Conservation (phyloP, 2,797 vertebrate genomes). For the Tragelaphus oryx region DNA sequence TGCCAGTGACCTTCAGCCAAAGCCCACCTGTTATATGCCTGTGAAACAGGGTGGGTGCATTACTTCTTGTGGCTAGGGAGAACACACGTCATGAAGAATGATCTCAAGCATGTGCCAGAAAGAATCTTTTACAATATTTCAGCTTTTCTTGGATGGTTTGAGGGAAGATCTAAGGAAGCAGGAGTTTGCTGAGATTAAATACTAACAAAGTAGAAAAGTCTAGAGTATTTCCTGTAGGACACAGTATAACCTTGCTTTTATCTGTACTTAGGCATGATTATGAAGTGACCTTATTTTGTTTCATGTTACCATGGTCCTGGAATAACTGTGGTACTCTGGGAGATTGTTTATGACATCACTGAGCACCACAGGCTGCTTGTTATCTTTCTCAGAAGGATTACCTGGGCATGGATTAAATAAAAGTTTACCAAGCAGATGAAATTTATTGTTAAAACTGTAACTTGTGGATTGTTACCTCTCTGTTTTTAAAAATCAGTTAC, state of each 20-base stretch:
- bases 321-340: background rate
- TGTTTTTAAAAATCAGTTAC: background rate
- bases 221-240: background rate
- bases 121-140: background rate
- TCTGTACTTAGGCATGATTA: background rate
- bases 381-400: background rate
- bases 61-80: background rate
- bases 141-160: background rate
- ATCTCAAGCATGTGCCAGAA: background rate
- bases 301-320: background rate
- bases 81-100: background rate
- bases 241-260: background rate
- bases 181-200: background rate
- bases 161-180: background rate
- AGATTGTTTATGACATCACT: background rate
- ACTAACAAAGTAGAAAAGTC: background rate
- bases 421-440: background rate
- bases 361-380: background rate
- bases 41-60: background rate
- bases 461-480: background rate
- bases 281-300: background rate
- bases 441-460: background rate
- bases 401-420: background rate
- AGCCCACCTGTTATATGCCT: background rate
- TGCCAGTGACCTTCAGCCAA: background rate